Base-by-base conservation (phyloP, 1,140 invertebrate genomes). In the Heterodera carotae region DNA sequence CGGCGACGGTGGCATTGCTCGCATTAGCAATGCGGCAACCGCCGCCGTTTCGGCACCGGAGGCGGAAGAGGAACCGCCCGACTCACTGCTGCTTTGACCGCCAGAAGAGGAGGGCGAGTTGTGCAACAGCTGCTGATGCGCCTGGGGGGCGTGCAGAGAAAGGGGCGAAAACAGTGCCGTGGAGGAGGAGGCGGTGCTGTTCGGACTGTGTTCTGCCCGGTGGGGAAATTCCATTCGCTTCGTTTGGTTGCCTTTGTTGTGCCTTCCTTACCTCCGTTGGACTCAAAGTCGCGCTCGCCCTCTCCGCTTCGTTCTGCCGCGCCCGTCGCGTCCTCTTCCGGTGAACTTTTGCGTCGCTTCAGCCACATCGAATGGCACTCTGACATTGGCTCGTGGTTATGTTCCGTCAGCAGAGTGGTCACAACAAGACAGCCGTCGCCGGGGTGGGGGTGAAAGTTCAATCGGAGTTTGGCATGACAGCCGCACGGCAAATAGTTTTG, bases 401-500 rank as follows among this genome's bases (percentile, higher is more conserved):
- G 69, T 43, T 71, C 39, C 22, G 72, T 64, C 4, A 31, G 31
- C 2, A 74, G n/a, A 2, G 81, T 83, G 27, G 81, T 82, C 29
- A 82, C 60, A 31, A 39, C 53, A 5, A 82, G 80, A 43, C 39
- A 70, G 31, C 71, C 75, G 15, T 81, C 82, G 18, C 36, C 25
- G 33, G 66, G 75, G 34, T 75, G 69, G 39, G 59, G 36, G 18
- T 66, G 79, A 77, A 31, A 86, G 73, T 86, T 86, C n/a, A 86
- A 56, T 10, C 84, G 68, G 18, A 86, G 76, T 82, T 85, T 86
- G 12, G 84, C 84, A 4, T 53, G 64, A 60, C 84, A 86, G 6
- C 78, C 81, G 67, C 81, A 86, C 29, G 84, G 84, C n/a, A 86
- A 69, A 69, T 87, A 86, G 33, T 81, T 81, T 66, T 86, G 85